Evolutionary conservation across 2,888 invertebrate genomes (phyloP), one percentile per base, ranked within the genome.

Genomic region (Pocota personata): DNA sequence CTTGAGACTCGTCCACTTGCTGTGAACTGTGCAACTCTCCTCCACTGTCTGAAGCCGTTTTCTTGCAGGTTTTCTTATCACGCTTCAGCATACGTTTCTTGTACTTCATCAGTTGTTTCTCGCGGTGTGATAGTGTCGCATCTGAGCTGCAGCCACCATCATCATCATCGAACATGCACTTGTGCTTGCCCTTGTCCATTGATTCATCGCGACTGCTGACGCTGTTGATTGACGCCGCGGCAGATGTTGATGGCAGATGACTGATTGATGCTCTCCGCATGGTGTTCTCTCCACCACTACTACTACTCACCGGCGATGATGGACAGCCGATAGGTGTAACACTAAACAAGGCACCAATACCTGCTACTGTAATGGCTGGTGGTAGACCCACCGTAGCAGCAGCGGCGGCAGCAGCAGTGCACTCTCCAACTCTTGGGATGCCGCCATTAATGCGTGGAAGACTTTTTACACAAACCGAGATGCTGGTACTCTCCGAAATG

Each of bases 361-460:
- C 73, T 72, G 72, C 58, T 60, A 82, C 83, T 77, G 87, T n/a
- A 32, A 87, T 35, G 3, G 87, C 50, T 24, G 75, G 35, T 16
- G 76, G 7, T 2, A 89, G 71, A 67, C 73, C 46, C 21, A 71
- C 12, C 19, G 21, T 10, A 10, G 62, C 48, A 50, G 78, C 50
- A 30, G 57, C 19, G 8, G 46, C 19, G 6, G 79, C 55, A 43
- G 52, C 50, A 12, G 48, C 35, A 14, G 76, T 48, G 43, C 69
- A 69, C 7, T 83, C 88, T 21, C 89, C 89, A 35, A 92, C 93
- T 21, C 93, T 92, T 6, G 97, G 97, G 88, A 97, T 94, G 52
- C 95, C 94, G 35, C 94, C 94, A 84, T 96, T 95, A 88, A 95
- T 94, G 48, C 98, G 93, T 24, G 97, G 97, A 89, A 97, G 93